Evolutionary conservation across 2,113 vertebrate genomes (phyloP).

Genomic region (Prunella fulvescens): DNA sequence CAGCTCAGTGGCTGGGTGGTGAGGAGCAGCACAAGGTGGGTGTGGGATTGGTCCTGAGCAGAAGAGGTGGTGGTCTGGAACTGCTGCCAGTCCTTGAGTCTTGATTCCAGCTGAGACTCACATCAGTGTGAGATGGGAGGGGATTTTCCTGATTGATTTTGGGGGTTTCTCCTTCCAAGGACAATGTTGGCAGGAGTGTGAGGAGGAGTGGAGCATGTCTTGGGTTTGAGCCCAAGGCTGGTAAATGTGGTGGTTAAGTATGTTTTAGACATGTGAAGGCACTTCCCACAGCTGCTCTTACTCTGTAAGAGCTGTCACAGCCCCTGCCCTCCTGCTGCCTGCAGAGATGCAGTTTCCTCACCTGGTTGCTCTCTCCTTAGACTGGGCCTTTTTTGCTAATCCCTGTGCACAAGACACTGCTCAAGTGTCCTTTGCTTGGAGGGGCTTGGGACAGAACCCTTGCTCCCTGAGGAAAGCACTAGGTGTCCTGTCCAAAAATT

Average conservation of each 20-base stretch:
- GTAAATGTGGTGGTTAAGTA: neutral
- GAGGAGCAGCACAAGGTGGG: neutral
- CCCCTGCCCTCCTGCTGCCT: rapidly evolving
- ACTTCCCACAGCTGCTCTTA: neutral
- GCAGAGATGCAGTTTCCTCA: neutral
- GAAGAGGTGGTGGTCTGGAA: neutral
- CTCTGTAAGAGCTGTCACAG: neutral
- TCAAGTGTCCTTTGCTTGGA: neutral
- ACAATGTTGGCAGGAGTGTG: rapidly evolving
- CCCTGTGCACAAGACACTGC: neutral
- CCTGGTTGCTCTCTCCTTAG: neutral
- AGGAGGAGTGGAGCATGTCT: neutral
- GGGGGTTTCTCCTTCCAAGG: neutral
- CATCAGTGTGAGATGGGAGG: neutral
- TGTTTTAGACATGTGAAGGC: neutral
- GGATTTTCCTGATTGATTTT: neutral
- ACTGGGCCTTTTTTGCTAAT: neutral
- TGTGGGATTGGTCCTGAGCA: neutral
- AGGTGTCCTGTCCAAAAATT: neutral
- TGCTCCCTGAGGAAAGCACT: neutral
- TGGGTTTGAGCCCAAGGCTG: neutral
- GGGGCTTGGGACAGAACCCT: neutral
- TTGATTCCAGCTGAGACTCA: neutral
- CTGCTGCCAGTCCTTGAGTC: neutral
- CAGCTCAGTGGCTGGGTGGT: neutral